phyloP scores from a whole-genome alignment of 2,113 vertebrate genomes.

The Mystacornis crossleyi region DNA sequence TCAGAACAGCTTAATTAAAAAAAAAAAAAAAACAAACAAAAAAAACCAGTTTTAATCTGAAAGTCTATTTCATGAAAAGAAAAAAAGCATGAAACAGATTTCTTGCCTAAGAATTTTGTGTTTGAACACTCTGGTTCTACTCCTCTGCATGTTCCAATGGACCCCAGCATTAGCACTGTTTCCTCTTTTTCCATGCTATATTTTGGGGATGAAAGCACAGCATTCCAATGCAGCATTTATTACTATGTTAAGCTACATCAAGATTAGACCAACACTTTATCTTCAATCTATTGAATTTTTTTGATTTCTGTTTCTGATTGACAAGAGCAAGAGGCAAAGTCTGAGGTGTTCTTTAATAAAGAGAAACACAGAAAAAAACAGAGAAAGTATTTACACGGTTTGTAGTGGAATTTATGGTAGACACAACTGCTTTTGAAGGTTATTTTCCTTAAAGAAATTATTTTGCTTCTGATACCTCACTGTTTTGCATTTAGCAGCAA shows the following conservation, averaged over 20 bases:
- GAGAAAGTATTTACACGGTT: not conserved
- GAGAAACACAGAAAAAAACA: too few relatives aligned
- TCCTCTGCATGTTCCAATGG: fast-evolving
- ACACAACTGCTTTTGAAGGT: not conserved
- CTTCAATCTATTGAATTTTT: not conserved
- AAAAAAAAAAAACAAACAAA: not conserved
- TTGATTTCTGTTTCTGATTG: not conserved
- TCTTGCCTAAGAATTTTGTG: not conserved
- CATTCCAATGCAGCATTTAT: not conserved
- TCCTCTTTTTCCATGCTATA: fast-evolving
- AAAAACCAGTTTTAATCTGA: not conserved
- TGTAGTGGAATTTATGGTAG: slow-evolving; percentile 25
- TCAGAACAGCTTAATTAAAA: not conserved
- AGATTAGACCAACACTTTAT: not conserved
- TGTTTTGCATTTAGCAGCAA: slow-evolving; percentile 2
- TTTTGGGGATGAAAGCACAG: not conserved
- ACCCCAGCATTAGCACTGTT: not conserved
- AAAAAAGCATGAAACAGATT: too few relatives aligned
- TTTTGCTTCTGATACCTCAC: not conserved
- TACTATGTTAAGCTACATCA: not conserved
- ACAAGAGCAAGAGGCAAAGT: not conserved
- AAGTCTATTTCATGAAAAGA: fast-evolving
- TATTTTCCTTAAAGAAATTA: not conserved
- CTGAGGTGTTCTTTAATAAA: not conserved
- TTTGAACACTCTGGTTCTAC: not conserved